Conservation (phyloP, 2,888 invertebrate genomes). For the Lymantria monacha region DNA sequence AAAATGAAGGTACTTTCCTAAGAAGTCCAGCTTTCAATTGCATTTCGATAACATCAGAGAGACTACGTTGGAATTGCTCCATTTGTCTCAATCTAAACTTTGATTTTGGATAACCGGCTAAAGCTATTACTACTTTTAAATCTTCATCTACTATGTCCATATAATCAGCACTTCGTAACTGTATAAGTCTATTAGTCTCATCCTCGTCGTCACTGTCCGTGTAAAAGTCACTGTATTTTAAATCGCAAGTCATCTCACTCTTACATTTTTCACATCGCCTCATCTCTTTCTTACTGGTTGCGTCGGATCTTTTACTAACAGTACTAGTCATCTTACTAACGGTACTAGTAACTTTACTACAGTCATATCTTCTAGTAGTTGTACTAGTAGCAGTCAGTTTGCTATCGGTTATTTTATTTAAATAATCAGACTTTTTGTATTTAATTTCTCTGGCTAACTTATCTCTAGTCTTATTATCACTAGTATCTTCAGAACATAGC, state of each 20-base stretch:
- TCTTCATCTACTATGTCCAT: constrained; percentile 62
- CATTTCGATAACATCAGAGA: constrained; percentile 65
- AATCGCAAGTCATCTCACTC: constrained; percentile 50
- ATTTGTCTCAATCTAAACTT: constrained; percentile 66
- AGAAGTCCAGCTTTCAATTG: constrained; percentile 62
- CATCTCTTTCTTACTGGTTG: constrained; percentile 46
- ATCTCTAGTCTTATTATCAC: constrained; percentile 35
- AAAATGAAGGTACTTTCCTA: constrained; percentile 55
- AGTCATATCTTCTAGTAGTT: constrained; percentile 41
- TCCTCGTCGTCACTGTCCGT: constrained; percentile 62
- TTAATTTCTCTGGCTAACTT: constrained; percentile 45
- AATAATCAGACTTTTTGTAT: constrained; percentile 26
- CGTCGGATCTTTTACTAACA: constrained; percentile 45
- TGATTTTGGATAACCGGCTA: constrained; percentile 65
- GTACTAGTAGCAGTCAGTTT: constrained; percentile 42
- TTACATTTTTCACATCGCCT: constrained; percentile 34
- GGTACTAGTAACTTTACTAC: constrained; percentile 19
- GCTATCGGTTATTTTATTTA: constrained; percentile 38
- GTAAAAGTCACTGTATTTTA: constrained; percentile 59
- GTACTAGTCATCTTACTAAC: constrained; percentile 35
- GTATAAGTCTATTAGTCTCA: constrained; percentile 63
- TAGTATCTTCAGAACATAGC: constrained; percentile 56
- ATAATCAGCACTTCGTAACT: constrained; percentile 62
- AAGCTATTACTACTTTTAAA: constrained; percentile 60
- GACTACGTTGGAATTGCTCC: constrained; percentile 58